phyloP scores from a whole-genome alignment of 2,888 invertebrate species.

The Drosophila acutilabella region DNA sequence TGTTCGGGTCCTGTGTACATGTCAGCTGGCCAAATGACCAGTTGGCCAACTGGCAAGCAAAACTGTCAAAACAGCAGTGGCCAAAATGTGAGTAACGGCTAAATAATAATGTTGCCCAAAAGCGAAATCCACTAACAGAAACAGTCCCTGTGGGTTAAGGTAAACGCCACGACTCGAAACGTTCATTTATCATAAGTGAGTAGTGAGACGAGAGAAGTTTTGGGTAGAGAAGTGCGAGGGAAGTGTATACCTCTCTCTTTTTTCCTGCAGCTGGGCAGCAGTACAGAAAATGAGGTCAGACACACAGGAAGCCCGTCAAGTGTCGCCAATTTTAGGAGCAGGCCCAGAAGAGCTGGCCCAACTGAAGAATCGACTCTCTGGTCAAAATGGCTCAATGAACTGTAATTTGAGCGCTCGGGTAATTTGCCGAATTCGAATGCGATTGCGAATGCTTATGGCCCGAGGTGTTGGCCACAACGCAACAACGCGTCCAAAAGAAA shows the following conservation, averaged over 20 bases:
- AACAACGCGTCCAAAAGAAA: constrained; percentile 50
- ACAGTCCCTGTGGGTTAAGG: constrained; percentile 54
- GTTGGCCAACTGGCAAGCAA: constrained; percentile 43
- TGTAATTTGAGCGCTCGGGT: constrained; percentile 71
- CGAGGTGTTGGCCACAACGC: constrained; percentile 59
- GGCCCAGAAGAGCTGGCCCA: constrained; percentile 2
- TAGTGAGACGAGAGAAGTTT: background rate
- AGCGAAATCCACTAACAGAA: constrained; percentile 33
- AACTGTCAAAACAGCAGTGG: constrained; percentile 74
- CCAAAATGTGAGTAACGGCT: constrained; percentile 79
- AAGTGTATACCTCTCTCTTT: constrained; percentile 1
- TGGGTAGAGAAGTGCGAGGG: background rate
- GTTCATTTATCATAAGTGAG: constrained; percentile 67
- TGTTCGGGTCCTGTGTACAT: constrained; percentile 50
- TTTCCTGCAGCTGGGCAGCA: constrained; percentile 59
- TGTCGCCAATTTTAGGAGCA: constrained; percentile 46
- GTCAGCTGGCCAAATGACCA: constrained; percentile 46
- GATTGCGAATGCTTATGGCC: constrained; percentile 41
- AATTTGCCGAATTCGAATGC: constrained; percentile 57
- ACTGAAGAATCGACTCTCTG: constrained; percentile 44
- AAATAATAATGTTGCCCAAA: constrained; percentile 71
- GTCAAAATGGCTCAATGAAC: constrained; percentile 77
- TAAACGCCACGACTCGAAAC: constrained; percentile 55
- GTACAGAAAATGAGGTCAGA: constrained; percentile 66
- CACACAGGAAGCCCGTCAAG: constrained; percentile 71